phyloP scores from a whole-genome alignment of 2,888 invertebrate genomes.

The Quadroppia sp. region DNA sequence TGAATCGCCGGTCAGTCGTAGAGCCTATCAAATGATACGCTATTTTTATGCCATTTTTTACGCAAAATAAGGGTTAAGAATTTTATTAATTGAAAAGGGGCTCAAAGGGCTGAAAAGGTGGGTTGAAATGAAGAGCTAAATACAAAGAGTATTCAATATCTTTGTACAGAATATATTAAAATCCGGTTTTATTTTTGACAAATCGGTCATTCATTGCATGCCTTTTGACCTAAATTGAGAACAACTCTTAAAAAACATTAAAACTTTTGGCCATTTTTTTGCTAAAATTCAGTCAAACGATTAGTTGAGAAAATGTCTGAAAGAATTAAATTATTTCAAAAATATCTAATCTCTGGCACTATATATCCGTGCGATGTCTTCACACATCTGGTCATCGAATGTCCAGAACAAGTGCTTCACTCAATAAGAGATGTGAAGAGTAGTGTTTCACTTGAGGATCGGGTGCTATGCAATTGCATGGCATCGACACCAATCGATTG shows the following conservation, averaged over 20 bases:
- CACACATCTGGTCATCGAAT: slow-evolving; percentile 1
- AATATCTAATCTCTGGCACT: neutral
- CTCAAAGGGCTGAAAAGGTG: no score
- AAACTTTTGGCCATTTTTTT: neutral
- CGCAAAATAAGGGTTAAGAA: neutral
- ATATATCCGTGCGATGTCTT: slow-evolving; percentile 21
- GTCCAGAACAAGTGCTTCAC: slow-evolving; percentile 11
- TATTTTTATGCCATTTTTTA: no score
- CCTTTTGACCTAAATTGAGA: slow-evolving; percentile 1
- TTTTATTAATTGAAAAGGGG: neutral
- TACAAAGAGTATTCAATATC: neutral
- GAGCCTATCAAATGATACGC: no score
- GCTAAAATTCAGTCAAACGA: neutral
- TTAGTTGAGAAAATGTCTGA: slow-evolving; percentile 13
- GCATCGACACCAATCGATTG: slow-evolving; percentile 1
- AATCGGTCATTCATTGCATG: neutral
- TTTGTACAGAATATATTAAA: neutral
- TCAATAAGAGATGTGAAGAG: neutral
- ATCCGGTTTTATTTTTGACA: neutral
- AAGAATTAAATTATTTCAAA: neutral
- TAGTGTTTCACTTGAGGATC: neutral
- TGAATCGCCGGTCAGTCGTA: no score
- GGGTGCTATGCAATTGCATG: slow-evolving; percentile 12
- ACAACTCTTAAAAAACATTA: neutral
- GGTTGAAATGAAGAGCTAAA: neutral